These are phyloP conservation scores for Aleadryas rufinucha DNA, from an alignment of 2,113 vertebrate species.

Conservation along the genomic window DNA sequence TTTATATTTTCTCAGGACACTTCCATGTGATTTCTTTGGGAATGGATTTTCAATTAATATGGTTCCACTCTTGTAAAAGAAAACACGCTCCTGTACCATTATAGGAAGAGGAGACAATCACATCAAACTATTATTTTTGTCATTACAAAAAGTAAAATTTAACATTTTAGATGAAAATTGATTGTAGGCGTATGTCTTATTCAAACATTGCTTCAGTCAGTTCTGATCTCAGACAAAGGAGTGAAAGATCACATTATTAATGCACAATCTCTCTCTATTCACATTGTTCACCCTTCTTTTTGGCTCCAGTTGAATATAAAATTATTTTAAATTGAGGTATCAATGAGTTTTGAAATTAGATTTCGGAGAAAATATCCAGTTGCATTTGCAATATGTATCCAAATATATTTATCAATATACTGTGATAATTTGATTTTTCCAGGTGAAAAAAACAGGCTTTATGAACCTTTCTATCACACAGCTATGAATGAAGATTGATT, in stretches of 20 bases:
- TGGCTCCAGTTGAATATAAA: not conserved
- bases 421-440: slow-evolving; percentile 45
- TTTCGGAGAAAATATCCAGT: slow-evolving; percentile 33
- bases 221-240: slow-evolving; percentile 31
- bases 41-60: not conserved
- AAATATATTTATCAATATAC: slow-evolving; percentile 29
- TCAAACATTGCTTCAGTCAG: not conserved
- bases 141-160: not conserved
- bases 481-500: slow-evolving; percentile 56
- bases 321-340: slow-evolving; percentile 50
- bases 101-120: not conserved
- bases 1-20: not conserved
- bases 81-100: not conserved
- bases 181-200: not conserved
- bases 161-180: slow-evolving; percentile 27
- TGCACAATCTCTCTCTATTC: not conserved
- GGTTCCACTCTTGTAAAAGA: not conserved
- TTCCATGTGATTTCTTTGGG: not conserved
- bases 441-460: slow-evolving; percentile 24
- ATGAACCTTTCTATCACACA: slow-evolving; percentile 46
- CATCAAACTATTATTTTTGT: not conserved
- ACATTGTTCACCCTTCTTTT: not conserved
- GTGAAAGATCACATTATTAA: slow-evolving; percentile 48
- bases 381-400: slow-evolving; percentile 13
- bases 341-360: slow-evolving; percentile 56